Evolutionary conservation across 2,888 invertebrate genomes (phyloP), one percentile per base, ranked within the genome.

Genomic region (Platycnemis pennipes): DNA sequence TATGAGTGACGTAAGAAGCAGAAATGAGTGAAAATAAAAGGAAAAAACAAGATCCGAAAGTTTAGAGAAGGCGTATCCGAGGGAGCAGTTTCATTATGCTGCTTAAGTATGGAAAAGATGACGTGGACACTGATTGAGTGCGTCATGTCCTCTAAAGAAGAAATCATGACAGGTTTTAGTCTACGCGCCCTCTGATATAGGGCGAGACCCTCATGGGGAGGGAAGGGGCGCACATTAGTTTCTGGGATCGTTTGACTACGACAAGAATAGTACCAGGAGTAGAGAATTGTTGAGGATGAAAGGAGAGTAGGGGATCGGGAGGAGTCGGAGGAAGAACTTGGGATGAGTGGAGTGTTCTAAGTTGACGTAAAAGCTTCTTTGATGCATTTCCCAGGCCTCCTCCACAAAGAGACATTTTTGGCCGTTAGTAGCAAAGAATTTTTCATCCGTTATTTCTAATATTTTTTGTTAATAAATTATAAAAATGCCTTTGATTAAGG

Each of bases 131-230:
- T 26, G 63, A 63, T 63, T 63, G n/a, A 63, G 63, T n/a, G 26
- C n/a, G n/a, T 7, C n/a, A 26, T 63, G 63, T 2, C 63, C n/a
- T 63, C 63, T n/a, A 63, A 26, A n/a, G 63, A 63, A 63, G 19
- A n/a, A n/a, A 63, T 63, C 63, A n/a, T 63, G 63, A 63, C 63
- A 63, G 63, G 63, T 63, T 63, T 63, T 63, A 63, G 63, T 63
- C n/a, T 63, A 22, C 63, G n/a, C n/a, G 63, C 7, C 63, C 19
- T n/a, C n/a, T 63, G n/a, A 26, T 63, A 63, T 26, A 63, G 63
- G 63, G 8, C n/a, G 63, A 26, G 19, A 63, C 63, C 26, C n/a
- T 63, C 63, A 22, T n/a, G 63, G 63, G 63, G 63, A 63, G 26
- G 19, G 13, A n/a, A n/a, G n/a, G 53, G 19, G n/a, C 5, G n/a